Evolutionary conservation across 2,888 invertebrate genomes (phyloP), one percentile per base, ranked within the genome.

Genomic region (Entomobrya proxima): DNA sequence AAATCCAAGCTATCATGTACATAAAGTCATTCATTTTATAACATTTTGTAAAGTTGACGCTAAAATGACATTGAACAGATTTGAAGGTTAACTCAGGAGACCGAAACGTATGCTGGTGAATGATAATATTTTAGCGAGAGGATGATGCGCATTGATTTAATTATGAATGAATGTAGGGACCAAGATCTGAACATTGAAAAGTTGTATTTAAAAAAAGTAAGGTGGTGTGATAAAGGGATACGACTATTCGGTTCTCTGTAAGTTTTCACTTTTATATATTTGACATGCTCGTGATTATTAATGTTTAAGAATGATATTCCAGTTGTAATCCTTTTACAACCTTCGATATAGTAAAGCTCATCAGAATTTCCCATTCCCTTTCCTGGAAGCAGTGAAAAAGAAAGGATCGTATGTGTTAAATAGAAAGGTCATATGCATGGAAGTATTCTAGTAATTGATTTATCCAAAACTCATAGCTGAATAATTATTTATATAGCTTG

Each of bases 251-350:
- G 55, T 78, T 64, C 21, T 64, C 21, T 18, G 2, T 21, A 64
- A 40, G 27, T 83, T 83, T 83, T 67, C 83, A 83, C 76, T 83
- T 83, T 83, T 83, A 67, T 64, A 78, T 72, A 44, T 64, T 78
- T 30, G 50, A 69, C 50, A 35, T 32, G 50, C 37, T 37, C 15
- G 11, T 80, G n/a, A 50, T 50, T 35, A 40, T 24, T 50, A 30
- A 69, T 55, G 50, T 61, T 47, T 37, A 40, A 40, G 4, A 37
- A 40, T 35, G 32, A 13, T 67, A 40, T 67, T 67, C 67, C 40
- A 40, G 21, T 35, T 55, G 21, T 75, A 74, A n/a, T n/a, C n/a
- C n/a, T 74, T 32, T n/a, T 32, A 32, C 35, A 64, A n/a, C n/a
- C n/a, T n/a, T n/a, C n/a, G 24, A 24, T 24, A 37, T 13, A 9